Evolutionary conservation across 64 coral and sea anemone species (phyloP).

Genomic region (Pachyseris speciosa): DNA sequence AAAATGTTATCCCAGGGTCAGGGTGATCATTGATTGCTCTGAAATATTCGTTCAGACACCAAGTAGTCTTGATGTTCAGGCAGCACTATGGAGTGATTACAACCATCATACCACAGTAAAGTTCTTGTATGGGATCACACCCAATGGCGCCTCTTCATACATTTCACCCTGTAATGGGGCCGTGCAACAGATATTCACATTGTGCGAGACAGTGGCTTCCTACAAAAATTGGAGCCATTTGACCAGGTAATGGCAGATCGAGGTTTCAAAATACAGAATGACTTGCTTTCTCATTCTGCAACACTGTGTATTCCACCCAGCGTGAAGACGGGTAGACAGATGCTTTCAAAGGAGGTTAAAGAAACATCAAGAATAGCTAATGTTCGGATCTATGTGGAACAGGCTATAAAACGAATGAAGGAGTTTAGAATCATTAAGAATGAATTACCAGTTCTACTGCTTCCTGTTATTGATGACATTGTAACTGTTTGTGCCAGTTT

Average conservation of each 20-base stretch:
- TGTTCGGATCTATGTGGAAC: slow-evolving; percentile 32
- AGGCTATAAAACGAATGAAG: slow-evolving; percentile 38
- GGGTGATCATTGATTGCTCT: slow-evolving; percentile 24
- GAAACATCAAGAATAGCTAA: slow-evolving; percentile 34
- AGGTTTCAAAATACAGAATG: slow-evolving; percentile 36
- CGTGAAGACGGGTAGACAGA: neutral
- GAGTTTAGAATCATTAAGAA: slow-evolving; percentile 36
- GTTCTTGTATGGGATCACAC: slow-evolving; percentile 11
- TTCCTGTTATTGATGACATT: slow-evolving; percentile 34
- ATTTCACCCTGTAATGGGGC: slow-evolving; percentile 25
- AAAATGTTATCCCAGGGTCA: slow-evolving; percentile 26
- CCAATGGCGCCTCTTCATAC: neutral
- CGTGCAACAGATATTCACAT: slow-evolving; percentile 1
- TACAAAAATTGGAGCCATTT: slow-evolving; percentile 14
- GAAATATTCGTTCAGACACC: slow-evolving; percentile 42
- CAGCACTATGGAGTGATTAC: slow-evolving; percentile 37
- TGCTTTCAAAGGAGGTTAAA: slow-evolving; percentile 23
- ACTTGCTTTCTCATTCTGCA: slow-evolving; percentile 16
- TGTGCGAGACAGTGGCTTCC: slow-evolving; percentile 30
- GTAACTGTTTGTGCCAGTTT: slow-evolving; percentile 28
- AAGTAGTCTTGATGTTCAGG: slow-evolving; percentile 22
- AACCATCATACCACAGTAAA: slow-evolving; percentile 21
- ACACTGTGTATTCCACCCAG: slow-evolving; percentile 14
- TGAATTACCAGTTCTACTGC: slow-evolving; percentile 8
- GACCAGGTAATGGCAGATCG: slow-evolving; percentile 57